Conservation (phyloP, 2,797 vertebrate genomes). For the Sebastes vulpes region DNA sequence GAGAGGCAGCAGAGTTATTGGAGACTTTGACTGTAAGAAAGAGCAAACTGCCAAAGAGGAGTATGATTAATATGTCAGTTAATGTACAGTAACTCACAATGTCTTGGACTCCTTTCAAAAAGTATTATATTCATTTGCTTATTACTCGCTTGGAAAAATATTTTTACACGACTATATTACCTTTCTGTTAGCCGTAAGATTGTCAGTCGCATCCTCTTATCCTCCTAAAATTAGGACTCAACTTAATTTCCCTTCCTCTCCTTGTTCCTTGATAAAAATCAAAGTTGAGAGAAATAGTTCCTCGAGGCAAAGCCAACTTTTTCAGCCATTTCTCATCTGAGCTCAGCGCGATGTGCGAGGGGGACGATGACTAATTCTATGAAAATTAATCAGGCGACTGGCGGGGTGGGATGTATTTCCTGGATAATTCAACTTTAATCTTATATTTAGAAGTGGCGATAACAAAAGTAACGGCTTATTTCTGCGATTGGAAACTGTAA, state of each 20-base stretch:
- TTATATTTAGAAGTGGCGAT: conserved; percentile 57
- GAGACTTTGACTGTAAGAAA: not conserved
- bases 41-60: conserved; percentile 20
- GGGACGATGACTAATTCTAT: conserved; percentile 68
- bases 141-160: conserved; percentile 28
- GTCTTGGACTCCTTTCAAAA: conserved; percentile 46
- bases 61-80: conserved; percentile 33
- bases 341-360: conserved; percentile 12
- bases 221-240: conserved; percentile 55
- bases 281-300: conserved; percentile 66
- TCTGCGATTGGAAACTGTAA: conserved; percentile 54
- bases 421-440: conserved; percentile 66
- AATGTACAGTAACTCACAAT: conserved; percentile 29
- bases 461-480: conserved; percentile 61
- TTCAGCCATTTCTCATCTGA: conserved; percentile 55
- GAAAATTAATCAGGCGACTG: conserved; percentile 66
- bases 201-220: conserved; percentile 54
- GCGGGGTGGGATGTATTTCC: conserved; percentile 38
- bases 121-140: conserved; percentile 39
- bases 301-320: conserved; percentile 60
- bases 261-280: conserved; percentile 62
- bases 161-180: conserved; percentile 34
- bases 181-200: conserved; percentile 45
- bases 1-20: conserved; percentile 28
- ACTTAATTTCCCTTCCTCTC: conserved; percentile 57